Conservation (phyloP, 2,888 invertebrate species). For the Caenorhabditis becei region DNA sequence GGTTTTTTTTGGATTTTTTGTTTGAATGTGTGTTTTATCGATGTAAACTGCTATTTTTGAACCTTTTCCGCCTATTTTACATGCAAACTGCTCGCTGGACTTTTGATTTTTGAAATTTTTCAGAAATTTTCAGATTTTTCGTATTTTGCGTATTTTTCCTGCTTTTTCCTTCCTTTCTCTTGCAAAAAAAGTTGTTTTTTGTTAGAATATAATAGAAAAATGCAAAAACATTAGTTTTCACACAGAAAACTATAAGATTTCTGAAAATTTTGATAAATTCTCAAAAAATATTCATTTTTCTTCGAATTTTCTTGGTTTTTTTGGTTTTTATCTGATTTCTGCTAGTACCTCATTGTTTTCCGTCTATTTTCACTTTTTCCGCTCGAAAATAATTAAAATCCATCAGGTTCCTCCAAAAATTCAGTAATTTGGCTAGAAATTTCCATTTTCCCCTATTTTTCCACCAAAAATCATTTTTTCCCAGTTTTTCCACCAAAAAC, state of each 20-base stretch:
- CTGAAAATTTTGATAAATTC: not conserved
- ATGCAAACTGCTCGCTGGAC: not conserved
- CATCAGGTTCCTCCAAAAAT: too few species aligned
- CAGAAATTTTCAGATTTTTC: not conserved
- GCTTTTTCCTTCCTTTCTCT: not conserved
- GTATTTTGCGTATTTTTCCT: not conserved
- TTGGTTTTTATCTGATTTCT: too few species aligned
- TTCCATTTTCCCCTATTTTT: not conserved
- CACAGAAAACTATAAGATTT: too few species aligned
- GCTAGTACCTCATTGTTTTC: too few species aligned
- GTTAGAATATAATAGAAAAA: too few species aligned
- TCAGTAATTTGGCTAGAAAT: not conserved
- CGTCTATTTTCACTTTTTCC: too few species aligned
- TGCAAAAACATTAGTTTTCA: too few species aligned
- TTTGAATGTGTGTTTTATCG: conserved; percentile 8
- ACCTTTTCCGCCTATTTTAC: not conserved
- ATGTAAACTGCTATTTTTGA: not conserved
- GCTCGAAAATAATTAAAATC: too few species aligned
- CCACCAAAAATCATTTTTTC: not conserved
- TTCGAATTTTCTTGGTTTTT: too few species aligned
- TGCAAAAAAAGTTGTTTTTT: not conserved
- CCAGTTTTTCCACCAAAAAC: not conserved
- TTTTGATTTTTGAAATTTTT: not conserved
- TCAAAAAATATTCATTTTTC: not conserved
- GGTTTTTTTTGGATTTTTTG: conserved; percentile 1